These are phyloP conservation scores for Periparus ater DNA, from an alignment of 2,797 vertebrate species.

Conservation along the genomic window DNA sequence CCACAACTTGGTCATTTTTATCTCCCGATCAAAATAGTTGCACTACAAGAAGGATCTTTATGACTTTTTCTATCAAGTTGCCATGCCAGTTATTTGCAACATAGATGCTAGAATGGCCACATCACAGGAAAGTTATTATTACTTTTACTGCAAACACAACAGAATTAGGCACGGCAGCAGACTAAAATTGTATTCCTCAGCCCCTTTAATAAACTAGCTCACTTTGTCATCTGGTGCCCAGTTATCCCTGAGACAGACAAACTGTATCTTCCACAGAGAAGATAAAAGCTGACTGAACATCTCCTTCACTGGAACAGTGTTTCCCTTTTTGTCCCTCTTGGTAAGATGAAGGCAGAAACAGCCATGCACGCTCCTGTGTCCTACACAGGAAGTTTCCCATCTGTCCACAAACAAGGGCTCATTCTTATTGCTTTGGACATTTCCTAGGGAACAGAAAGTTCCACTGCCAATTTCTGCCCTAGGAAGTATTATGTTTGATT, in stretches of 20 bases:
- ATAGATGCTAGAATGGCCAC: neutral
- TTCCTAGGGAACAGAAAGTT: neutral
- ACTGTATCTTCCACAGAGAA: neutral
- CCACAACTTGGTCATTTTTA: neutral
- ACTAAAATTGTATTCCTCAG: neutral
- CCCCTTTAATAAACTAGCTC: slow-evolving; percentile 11
- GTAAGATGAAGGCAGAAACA: neutral
- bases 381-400: slow-evolving; percentile 13
- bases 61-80: neutral
- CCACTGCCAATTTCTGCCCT: neutral
- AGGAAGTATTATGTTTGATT: slow-evolving; percentile 28
- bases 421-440: neutral
- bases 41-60: neutral
- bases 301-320: neutral
- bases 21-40: slow-evolving; percentile 21
- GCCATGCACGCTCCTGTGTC: neutral
- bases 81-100: neutral
- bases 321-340: neutral
- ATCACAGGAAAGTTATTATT: neutral
- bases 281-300: neutral
- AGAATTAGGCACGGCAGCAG: neutral
- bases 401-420: neutral
- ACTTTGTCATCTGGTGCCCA: slow-evolving; percentile 7
- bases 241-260: slow-evolving; percentile 34
- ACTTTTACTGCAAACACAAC: neutral